phyloP scores from a whole-genome alignment of 1,140 invertebrate species.

The Lycorma delicatula region DNA sequence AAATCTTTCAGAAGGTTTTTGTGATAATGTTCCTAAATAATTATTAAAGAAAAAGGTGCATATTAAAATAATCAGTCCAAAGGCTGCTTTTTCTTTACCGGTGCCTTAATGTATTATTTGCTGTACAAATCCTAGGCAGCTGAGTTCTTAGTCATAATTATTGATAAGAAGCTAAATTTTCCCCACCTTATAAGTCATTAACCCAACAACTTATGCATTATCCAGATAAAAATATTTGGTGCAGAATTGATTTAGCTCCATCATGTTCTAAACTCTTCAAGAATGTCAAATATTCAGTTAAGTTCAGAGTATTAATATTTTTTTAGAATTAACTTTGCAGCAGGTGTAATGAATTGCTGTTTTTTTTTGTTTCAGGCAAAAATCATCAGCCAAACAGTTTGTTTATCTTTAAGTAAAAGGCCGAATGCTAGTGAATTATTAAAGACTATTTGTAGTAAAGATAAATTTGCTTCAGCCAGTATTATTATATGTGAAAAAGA shows the following conservation, averaged over 20 bases:
- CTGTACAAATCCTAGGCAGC: too few species aligned
- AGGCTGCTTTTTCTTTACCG: too few species aligned
- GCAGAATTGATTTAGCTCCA: neutral
- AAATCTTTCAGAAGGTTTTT: too few species aligned
- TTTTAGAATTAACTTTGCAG: neutral
- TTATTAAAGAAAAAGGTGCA: too few species aligned
- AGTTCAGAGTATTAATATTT: neutral
- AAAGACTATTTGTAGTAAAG: neutral
- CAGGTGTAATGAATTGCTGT: neutral
- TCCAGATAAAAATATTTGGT: too few species aligned
- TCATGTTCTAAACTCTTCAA: neutral
- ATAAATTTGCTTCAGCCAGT: neutral
- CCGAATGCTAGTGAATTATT: neutral
- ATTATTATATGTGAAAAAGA: slow-evolving; percentile 2
- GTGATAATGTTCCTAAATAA: too few species aligned
- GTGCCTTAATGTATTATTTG: too few species aligned
- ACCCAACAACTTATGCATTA: too few species aligned
- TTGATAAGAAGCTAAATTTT: too few species aligned
- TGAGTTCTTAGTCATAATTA: too few species aligned
- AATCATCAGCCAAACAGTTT: slow-evolving; percentile 1
- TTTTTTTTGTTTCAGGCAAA: neutral
- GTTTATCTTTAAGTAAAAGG: neutral
- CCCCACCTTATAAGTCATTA: too few species aligned
- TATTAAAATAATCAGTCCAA: too few species aligned
- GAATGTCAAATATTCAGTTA: neutral